A percentile compares a stretch with the other conserved stretches of the same genome.
Conservation (phyloP, 2,113 vertebrate genomes). For the Neodontobutis hainanensis region DNA sequence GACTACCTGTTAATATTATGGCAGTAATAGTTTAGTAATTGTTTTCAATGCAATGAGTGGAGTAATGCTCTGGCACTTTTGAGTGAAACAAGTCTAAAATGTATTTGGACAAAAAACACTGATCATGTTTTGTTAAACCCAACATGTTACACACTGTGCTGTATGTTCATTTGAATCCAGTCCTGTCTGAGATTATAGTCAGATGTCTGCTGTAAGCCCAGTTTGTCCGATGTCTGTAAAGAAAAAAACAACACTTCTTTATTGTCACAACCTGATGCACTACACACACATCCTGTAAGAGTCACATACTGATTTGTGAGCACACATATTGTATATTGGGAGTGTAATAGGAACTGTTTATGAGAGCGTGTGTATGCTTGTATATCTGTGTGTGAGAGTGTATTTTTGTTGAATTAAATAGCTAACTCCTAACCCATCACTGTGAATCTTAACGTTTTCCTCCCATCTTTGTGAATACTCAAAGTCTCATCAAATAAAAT, state of each 20-base stretch:
- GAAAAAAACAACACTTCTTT: conserved; percentile 9
- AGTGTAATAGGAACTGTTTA: conserved; percentile 46
- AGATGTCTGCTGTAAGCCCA: conserved; percentile 30
- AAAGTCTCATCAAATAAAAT: conserved; percentile 74
- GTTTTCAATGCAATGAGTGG: conserved; percentile 1
- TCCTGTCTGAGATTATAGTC: conserved; percentile 37
- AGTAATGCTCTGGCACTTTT: conserved; percentile 58
- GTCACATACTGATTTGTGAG: conserved; percentile 40
- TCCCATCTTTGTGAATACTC: conserved; percentile 79
- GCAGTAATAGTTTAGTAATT: not conserved
- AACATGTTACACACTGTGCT: conserved; percentile 4
- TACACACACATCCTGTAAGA: conserved; percentile 48
- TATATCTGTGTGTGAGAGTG: conserved; percentile 29
- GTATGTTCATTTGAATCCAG: conserved; percentile 14
- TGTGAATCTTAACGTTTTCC: conserved; percentile 79
- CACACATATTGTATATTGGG: conserved; percentile 33
- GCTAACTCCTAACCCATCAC: conserved; percentile 77
- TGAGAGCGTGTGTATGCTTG: conserved; percentile 35
- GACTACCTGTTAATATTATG: not conserved
- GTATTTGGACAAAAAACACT: conserved; percentile 32
- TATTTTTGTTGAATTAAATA: conserved; percentile 61
- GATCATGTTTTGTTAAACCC: conserved; percentile 10
- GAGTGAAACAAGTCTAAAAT: conserved; percentile 34
- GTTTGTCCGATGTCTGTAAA: conserved; percentile 35
- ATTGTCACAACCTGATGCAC: conserved; percentile 38